phyloP scores from a whole-genome alignment of 2,113 vertebrate species.

The Argyrosomus japonicus region DNA sequence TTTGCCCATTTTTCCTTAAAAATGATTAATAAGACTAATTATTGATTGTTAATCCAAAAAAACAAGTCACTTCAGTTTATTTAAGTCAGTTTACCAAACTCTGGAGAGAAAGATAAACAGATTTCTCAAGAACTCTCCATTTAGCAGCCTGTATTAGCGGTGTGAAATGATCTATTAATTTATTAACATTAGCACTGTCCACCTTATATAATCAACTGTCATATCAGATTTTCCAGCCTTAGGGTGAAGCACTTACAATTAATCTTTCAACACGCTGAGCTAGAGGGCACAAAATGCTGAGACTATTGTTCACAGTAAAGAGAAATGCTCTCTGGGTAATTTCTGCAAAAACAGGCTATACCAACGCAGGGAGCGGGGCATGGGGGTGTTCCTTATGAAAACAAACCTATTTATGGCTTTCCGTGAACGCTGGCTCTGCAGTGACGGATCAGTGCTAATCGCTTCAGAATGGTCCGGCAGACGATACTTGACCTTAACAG shows the following conservation, averaged over 20 bases:
- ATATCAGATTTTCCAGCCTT: not conserved
- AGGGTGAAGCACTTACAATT: not conserved
- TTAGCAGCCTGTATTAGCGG: no score
- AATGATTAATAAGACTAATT: no score
- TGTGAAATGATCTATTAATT: not conserved
- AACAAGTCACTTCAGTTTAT: no score
- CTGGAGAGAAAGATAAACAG: not conserved
- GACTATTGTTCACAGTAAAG: constrained; percentile 8
- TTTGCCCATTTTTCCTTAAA: no score
- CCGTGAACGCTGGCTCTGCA: constrained; percentile 3
- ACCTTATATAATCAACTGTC: not conserved
- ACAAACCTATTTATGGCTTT: constrained; percentile 55
- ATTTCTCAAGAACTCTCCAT: not conserved
- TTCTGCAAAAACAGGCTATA: constrained; percentile 34
- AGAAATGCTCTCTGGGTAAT: constrained; percentile 19
- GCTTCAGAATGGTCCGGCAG: constrained; percentile 3
- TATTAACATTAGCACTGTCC: not conserved
- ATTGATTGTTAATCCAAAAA: no score
- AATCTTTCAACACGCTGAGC: not conserved
- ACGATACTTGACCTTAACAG: constrained; percentile 41
- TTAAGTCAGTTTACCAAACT: not conserved
- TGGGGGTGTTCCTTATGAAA: constrained; percentile 47
- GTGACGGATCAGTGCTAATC: constrained; percentile 20
- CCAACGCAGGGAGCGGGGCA: not conserved
- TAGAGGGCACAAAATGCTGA: not conserved